Percentiles rank a stretch among this genome's conserved stretches.
Evolutionary conservation across 2,113 vertebrate genomes (phyloP).

Genomic region (Cyphomyrus plagiostoma): DNA sequence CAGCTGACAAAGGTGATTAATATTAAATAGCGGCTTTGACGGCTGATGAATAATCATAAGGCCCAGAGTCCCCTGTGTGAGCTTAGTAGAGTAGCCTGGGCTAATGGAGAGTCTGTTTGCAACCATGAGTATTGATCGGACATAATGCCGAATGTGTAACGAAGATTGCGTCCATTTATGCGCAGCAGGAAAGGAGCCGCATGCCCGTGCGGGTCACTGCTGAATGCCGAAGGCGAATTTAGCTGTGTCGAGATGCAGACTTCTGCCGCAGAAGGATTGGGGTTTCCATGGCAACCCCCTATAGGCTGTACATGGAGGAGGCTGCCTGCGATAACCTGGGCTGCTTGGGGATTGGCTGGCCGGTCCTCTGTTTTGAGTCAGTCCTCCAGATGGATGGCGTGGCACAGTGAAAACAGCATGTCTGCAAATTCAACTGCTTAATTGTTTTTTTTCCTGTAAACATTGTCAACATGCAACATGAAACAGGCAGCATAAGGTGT

Average conservation of each 20-base stretch:
- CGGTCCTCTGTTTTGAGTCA: not conserved
- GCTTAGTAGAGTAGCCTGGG: not conserved
- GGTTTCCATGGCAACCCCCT: constrained; percentile 40
- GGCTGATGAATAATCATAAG: not conserved
- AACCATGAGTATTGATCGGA: constrained; percentile 26
- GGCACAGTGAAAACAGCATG: not conserved
- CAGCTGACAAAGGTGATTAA: not conserved
- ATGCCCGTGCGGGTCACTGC: not conserved
- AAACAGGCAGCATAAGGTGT: too few relatives aligned
- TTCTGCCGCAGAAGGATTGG: constrained; percentile 19
- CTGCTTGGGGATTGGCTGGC: not conserved
- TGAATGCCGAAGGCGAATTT: not conserved
- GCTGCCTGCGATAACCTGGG: not conserved
- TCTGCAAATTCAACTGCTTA: not conserved
- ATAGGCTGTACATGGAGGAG: not conserved
- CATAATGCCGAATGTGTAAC: constrained; percentile 26
- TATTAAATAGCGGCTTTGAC: not conserved
- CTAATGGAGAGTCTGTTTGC: not conserved
- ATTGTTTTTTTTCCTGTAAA: not conserved
- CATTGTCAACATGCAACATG: not conserved
- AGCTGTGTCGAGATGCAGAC: constrained; percentile 19
- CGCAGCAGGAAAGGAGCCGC: not conserved
- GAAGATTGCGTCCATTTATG: not conserved
- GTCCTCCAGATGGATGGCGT: not conserved
- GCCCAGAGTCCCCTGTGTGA: not conserved